Base-by-base conservation (phyloP, 2,113 vertebrate genomes). In the Caloenas nicobarica region DNA sequence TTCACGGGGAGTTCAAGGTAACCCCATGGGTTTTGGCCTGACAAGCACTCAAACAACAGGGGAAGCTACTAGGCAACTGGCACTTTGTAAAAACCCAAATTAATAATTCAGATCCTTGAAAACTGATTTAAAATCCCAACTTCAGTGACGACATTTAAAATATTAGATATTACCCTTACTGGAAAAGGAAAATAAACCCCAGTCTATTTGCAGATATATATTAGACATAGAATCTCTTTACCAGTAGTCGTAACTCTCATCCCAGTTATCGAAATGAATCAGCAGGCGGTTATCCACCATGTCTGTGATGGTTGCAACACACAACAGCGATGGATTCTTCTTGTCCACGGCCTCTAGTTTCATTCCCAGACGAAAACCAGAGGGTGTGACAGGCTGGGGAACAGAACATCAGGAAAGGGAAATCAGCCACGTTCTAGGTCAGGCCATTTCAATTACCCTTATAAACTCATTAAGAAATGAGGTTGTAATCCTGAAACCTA, bases 201-300 rank as follows among this genome's bases (percentile, higher is more conserved):
- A 48, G 29, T 15, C 15, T 53, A 9, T 31, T 51, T 78, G 53
- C 38, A 81, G 42, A 13, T 16, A 23, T 1, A 4, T 3, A 17
- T 25, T 11, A 83, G 65, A 38, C 68, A 44, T 0, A 48, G 29
- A 17, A 18, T 61, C 50, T 58, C 76, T 78, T 96, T 97, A 99
- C 99, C 99, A 99, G 91, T 99, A 99, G 98, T 99, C 98, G 0
- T 99, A 99, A 8, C 97, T 98, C 90, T 99, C 98, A 42, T 99
- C 98, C 98, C 98, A 99, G 97, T 98, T 99, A 96, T 99, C 99
- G 17, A 99, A 99, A 72, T 99, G 99, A 96, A 99, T 98, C 25
- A 99, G 98, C 50, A 99, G 96, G 23, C 98, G 97, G 95, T 99
- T 99, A 87, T 99, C 98, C 48, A 99, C 98, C 36, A 98, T 96